Evolutionary conservation across 2,113 vertebrate species (phyloP).

Genomic region (Vulpes lagopus): DNA sequence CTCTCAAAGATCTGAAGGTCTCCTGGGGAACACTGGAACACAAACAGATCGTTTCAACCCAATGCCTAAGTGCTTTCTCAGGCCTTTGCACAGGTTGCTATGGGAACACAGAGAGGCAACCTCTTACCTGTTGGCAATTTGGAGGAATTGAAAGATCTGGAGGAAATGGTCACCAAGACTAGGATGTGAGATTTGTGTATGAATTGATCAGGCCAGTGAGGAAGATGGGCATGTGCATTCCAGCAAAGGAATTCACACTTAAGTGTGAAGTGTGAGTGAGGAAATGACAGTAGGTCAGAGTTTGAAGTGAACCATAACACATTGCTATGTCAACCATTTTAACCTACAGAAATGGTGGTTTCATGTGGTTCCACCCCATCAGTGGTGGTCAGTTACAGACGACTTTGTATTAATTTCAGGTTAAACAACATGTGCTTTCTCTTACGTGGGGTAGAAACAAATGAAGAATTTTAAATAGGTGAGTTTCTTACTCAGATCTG

Average conservation of each 20-base stretch:
- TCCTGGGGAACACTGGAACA: background rate
- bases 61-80: no score
- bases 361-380: background rate
- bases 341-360: background rate
- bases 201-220: background rate
- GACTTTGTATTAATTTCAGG: background rate
- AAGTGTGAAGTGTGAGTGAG: background rate
- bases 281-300: background rate
- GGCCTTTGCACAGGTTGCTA: background rate
- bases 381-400: background rate
- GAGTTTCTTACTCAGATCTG: background rate
- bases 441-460: background rate
- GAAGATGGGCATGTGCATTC: background rate
- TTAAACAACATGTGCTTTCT: background rate
- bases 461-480: background rate
- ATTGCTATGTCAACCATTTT: background rate
- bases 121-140: background rate
- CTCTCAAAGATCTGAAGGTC: background rate
- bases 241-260: background rate
- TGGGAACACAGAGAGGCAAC: background rate
- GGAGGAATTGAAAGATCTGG: background rate
- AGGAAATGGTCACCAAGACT: background rate
- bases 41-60: background rate
- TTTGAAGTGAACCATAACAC: background rate
- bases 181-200: background rate